Evolutionary conservation across 2,113 vertebrate species (phyloP).

Genomic region (Psittacus erithacus): DNA sequence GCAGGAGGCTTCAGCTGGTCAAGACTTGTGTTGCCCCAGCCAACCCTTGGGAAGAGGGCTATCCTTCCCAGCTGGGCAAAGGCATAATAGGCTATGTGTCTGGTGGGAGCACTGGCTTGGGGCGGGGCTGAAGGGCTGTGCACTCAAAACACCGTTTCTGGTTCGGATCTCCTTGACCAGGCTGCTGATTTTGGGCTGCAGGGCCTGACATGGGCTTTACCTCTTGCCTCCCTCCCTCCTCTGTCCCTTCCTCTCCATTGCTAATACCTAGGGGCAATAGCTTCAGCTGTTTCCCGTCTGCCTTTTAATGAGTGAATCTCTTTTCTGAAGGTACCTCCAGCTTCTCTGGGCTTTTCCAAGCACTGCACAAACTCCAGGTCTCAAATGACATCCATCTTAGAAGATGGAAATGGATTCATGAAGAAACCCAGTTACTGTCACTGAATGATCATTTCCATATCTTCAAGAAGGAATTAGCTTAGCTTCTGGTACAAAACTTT

Average conservation of each 20-base stretch:
- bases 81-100: not conserved
- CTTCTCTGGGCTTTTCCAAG: not conserved
- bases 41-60: not conserved
- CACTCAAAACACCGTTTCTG: not conserved
- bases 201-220: not conserved
- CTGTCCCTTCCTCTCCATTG: not conserved
- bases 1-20: not conserved
- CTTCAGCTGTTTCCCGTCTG: not conserved
- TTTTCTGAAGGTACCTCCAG: not conserved
- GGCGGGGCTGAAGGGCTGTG: not conserved
- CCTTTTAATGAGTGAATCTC: not conserved
- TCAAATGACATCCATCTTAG: not conserved
- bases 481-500: not conserved
- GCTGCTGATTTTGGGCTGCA: not conserved
- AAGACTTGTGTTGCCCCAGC: not conserved
- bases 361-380: not conserved
- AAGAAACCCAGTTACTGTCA: not conserved
- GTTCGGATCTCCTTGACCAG: not conserved
- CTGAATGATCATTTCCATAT: rapidly evolving
- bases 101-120: not conserved
- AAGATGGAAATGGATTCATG: rapidly evolving
- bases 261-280: rapidly evolving
- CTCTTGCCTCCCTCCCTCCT: not conserved
- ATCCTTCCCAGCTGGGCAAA: not conserved
- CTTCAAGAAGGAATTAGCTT: not conserved